These are phyloP conservation scores for Halichoerus grypus DNA, from an alignment of 2,113 vertebrate genomes.

Conservation along the genomic window DNA sequence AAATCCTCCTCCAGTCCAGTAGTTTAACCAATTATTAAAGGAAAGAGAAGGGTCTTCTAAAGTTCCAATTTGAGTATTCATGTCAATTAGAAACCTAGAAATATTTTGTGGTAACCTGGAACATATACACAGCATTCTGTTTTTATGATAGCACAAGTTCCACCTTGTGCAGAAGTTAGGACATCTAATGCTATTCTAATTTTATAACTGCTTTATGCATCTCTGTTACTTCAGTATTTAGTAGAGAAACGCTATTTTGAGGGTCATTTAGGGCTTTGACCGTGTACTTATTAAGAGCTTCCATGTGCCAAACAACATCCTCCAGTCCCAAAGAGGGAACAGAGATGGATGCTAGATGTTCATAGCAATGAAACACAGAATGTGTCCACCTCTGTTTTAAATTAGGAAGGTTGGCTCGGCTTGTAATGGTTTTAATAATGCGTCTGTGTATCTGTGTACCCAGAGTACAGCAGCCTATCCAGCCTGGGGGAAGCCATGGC, in stretches of 20 bases:
- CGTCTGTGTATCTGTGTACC: neutral
- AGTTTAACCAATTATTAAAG: neutral
- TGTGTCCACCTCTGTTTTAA: neutral
- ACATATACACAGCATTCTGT: neutral
- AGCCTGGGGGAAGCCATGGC: neutral
- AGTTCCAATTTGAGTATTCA: neutral
- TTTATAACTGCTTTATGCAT: neutral
- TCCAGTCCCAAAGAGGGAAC: neutral
- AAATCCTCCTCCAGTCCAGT: neutral
- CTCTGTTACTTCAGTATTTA: neutral
- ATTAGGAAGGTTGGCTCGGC: neutral
- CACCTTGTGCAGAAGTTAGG: neutral
- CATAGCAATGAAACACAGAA: neutral
- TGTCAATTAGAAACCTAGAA: neutral
- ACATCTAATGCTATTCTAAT: neutral
- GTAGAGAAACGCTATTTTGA: neutral
- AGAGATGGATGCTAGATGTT: neutral
- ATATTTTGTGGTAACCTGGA: neutral
- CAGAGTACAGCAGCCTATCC: neutral
- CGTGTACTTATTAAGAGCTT: neutral
- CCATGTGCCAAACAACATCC: neutral
- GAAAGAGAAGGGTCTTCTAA: neutral
- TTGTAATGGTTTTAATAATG: neutral
- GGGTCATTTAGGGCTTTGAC: neutral
- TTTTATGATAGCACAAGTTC: neutral